These are phyloP conservation scores for Gibbula magus DNA, from an alignment of 2,888 invertebrate species.

Conservation along the genomic window DNA sequence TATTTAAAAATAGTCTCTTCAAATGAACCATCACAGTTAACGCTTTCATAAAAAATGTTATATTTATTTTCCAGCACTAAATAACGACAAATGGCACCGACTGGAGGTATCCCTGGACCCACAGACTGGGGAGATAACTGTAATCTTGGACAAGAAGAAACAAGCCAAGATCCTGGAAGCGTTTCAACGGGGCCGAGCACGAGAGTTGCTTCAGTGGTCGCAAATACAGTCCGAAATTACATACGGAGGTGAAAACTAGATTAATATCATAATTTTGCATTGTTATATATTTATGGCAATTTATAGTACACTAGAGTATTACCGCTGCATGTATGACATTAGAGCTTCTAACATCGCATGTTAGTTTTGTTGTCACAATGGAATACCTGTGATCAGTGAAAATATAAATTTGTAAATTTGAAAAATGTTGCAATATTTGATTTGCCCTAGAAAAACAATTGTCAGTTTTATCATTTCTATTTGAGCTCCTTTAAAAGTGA, in stretches of 20 bases:
- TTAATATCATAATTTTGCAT: too few relatives aligned
- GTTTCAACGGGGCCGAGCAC: constrained; percentile 50
- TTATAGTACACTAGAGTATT: too few relatives aligned
- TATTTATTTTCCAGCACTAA: constrained; percentile 49
- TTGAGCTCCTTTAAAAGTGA: too few relatives aligned
- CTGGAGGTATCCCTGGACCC: constrained; percentile 54
- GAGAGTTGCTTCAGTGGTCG: constrained; percentile 54
- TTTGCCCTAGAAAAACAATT: too few relatives aligned
- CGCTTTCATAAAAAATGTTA: background rate
- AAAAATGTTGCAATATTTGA: too few relatives aligned
- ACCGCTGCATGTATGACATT: too few relatives aligned
- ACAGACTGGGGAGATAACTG: constrained; percentile 50
- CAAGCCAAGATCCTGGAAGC: constrained; percentile 48
- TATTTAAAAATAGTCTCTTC: too few relatives aligned
- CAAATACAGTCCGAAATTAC: constrained; percentile 50
- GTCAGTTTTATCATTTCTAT: too few relatives aligned
- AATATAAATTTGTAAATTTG: background rate
- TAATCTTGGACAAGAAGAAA: constrained; percentile 51
- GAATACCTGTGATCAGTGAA: constrained; percentile 16
- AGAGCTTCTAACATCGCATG: too few relatives aligned
- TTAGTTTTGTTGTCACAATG: too few relatives aligned
- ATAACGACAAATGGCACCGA: constrained; percentile 65
- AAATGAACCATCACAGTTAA: too few relatives aligned
- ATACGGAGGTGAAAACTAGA: constrained; percentile 53
- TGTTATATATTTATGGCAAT: too few relatives aligned